A percentile compares a stretch with the other conserved stretches of the same genome.
Conservation (phyloP, 2,888 invertebrate species). For the Coelinius sp. region DNA sequence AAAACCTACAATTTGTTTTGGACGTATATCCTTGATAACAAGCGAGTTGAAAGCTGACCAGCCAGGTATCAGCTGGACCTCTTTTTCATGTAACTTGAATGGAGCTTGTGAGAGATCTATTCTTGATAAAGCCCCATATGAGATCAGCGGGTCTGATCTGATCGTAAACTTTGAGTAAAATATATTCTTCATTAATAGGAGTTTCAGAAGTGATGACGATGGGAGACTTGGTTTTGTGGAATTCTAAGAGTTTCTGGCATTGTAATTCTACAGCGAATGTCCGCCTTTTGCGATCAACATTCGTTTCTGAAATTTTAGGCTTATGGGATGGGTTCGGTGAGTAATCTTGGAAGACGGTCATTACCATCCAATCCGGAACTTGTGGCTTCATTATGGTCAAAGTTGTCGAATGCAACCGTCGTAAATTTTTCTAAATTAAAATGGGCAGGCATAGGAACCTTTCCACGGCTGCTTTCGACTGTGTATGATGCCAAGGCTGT, state of each 20-base stretch:
- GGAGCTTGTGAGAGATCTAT: background rate
- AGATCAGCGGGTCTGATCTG: background rate
- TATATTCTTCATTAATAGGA: background rate
- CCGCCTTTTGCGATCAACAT: background rate
- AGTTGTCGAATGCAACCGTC: slow-evolving; percentile 37
- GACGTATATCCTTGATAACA: slow-evolving; percentile 23
- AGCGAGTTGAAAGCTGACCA: slow-evolving; percentile 35
- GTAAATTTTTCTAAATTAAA: slow-evolving; percentile 19
- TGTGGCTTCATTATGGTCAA: slow-evolving; percentile 34
- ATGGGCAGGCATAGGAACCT: slow-evolving; percentile 34
- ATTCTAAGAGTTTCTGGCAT: slow-evolving; percentile 21
- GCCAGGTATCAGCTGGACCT: slow-evolving; percentile 19
- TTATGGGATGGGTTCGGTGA: background rate
- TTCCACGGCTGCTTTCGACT: background rate
- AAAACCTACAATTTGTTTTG: slow-evolving; percentile 17
- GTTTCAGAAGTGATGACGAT: background rate
- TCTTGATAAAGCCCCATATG: background rate
- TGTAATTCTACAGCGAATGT: slow-evolving; percentile 11
- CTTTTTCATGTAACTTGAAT: background rate
- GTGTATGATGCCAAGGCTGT: slow-evolving; percentile 35
- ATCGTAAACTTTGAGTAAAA: background rate
- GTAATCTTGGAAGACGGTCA: slow-evolving; percentile 27
- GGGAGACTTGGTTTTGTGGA: background rate
- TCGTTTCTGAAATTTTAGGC: slow-evolving; percentile 8
- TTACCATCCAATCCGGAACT: slow-evolving; percentile 28